Conservation (phyloP, 2,113 vertebrate genomes). For the Zonotrichia leucophrys region DNA sequence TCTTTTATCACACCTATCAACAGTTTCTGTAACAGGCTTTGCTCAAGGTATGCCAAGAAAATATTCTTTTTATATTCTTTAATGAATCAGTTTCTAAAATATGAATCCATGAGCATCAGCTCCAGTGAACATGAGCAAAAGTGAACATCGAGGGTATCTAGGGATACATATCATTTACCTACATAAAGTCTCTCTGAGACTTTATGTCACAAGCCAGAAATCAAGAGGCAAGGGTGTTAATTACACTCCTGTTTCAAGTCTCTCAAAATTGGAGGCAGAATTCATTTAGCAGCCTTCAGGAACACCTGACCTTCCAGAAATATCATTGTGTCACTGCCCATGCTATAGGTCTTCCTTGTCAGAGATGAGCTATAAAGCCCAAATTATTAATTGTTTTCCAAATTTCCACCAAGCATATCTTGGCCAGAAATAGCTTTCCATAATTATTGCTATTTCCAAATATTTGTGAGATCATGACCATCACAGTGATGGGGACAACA, state of each 20-base stretch:
- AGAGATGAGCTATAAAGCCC: neutral
- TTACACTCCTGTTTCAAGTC: neutral
- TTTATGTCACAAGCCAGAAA: neutral
- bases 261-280: neutral
- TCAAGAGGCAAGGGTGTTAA: neutral
- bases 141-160: neutral
- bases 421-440: neutral
- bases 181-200: neutral
- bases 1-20: neutral
- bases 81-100: neutral
- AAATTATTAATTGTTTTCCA: neutral
- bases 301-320: neutral
- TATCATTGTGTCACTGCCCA: neutral
- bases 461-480: neutral
- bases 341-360: neutral
- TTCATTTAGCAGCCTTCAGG: neutral
- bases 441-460: neutral
- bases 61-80: neutral
- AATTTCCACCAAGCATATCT: neutral
- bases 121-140: neutral
- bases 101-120: neutral
- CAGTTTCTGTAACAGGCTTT: neutral
- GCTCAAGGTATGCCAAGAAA: neutral
- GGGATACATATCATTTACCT: neutral
- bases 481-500: neutral